Conservation (phyloP, 1,140 invertebrate genomes). For the Myzus persicae region DNA sequence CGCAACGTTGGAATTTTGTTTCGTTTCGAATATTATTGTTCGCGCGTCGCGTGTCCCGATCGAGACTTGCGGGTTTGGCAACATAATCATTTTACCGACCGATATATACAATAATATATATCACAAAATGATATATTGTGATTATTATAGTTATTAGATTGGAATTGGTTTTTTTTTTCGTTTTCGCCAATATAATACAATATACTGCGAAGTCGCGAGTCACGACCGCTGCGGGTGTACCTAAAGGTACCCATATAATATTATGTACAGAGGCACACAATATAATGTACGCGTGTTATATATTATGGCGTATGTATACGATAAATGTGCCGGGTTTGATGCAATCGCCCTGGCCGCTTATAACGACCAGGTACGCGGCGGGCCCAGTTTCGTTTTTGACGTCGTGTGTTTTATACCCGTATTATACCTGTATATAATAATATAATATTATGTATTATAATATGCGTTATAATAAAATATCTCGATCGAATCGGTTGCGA, state of each 20-base stretch:
- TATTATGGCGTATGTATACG: not conserved
- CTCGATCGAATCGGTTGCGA: not conserved
- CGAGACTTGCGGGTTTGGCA: not conserved
- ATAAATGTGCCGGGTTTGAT: not conserved
- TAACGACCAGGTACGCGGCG: not conserved
- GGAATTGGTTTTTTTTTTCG: not conserved
- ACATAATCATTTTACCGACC: not conserved
- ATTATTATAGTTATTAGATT: not conserved
- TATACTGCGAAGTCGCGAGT: not conserved
- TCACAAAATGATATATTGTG: not conserved
- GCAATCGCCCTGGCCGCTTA: not conserved
- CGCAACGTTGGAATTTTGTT: not conserved
- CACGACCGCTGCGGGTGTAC: slow-evolving; percentile 5
- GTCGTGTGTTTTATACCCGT: not conserved
- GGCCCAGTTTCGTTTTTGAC: not conserved
- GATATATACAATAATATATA: not conserved
- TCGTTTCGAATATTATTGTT: not conserved
- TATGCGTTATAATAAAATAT: not conserved
- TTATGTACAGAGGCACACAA: not conserved
- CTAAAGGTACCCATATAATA: not conserved
- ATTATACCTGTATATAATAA: not conserved
- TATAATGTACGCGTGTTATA: not conserved
- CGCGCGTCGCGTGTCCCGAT: not conserved
- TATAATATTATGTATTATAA: not conserved
- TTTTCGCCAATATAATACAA: not conserved